A percentile compares a stretch with the other conserved stretches of the same genome.
Evolutionary conservation across 2,113 vertebrate genomes (phyloP).

Genomic region (Eolophus roseicapilla): DNA sequence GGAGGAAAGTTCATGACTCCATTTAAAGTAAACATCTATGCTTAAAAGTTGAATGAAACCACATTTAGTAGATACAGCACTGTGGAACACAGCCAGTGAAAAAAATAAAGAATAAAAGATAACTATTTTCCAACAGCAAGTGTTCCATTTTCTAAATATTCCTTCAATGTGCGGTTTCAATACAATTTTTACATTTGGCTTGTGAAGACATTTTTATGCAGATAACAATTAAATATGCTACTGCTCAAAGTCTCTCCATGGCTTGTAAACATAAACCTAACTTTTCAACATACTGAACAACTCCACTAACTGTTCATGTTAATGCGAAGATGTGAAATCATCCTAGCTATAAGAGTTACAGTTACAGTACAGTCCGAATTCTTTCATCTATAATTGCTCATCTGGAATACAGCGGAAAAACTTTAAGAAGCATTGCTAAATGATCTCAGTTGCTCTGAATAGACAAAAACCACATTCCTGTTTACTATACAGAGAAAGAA

Average conservation of each 20-base stretch:
- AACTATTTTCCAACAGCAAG: background rate
- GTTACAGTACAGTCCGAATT: background rate
- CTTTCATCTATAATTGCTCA: background rate
- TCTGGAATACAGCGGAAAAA: background rate
- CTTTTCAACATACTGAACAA: background rate
- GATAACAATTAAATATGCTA: background rate
- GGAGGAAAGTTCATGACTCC: background rate
- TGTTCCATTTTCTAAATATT: background rate
- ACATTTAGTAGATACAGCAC: background rate
- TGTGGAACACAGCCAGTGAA: background rate
- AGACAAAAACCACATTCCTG: background rate
- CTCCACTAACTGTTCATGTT: background rate
- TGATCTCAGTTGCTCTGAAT: background rate
- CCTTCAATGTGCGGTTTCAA: background rate
- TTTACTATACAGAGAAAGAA: background rate
- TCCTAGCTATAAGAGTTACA: background rate
- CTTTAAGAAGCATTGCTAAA: background rate
- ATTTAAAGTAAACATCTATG: constrained; percentile 4
- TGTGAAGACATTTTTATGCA: background rate
- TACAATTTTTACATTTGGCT: background rate
- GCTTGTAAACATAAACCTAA: background rate
- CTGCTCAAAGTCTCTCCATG: background rate
- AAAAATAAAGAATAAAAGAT: background rate
- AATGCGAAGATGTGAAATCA: background rate
- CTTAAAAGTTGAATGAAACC: constrained; percentile 11